Percentiles rank a stretch among this genome's conserved stretches.
phyloP scores from a whole-genome alignment of 2,888 invertebrate genomes.

The Aphodius sticticus region DNA sequence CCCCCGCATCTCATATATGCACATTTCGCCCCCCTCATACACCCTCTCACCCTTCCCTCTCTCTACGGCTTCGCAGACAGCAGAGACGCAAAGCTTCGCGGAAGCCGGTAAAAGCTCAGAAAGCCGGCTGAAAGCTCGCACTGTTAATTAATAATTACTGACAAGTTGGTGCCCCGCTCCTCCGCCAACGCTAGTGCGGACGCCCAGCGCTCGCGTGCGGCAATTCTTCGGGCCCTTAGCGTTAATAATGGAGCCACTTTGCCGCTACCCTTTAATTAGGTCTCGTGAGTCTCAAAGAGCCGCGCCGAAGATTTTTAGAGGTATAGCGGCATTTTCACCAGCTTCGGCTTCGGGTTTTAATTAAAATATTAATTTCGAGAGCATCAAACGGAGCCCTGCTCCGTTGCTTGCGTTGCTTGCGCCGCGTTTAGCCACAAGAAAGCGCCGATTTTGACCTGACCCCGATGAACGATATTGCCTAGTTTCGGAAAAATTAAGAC shows the following conservation, averaged over 20 bases:
- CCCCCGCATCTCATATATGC: conserved; percentile 54
- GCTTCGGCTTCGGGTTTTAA: neutral
- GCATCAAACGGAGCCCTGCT: neutral
- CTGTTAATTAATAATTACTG: conserved; percentile 65
- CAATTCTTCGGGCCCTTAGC: conserved; percentile 12
- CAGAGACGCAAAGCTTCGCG: conserved; percentile 56
- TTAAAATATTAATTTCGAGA: conserved; percentile 25
- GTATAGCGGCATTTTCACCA: conserved; percentile 16
- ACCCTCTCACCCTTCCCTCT: neutral
- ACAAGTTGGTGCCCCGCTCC: conserved; percentile 61
- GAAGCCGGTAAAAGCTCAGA: conserved; percentile 63
- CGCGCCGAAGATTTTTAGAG: conserved; percentile 17
- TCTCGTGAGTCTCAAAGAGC: neutral
- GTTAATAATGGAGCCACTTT: conserved; percentile 4
- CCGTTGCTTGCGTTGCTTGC: neutral
- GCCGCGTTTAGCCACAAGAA: neutral
- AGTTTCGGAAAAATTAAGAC: too few species aligned
- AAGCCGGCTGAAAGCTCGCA: conserved; percentile 62
- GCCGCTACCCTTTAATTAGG: neutral
- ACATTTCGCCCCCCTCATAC: conserved; percentile 54
- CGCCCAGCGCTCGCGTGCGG: conserved; percentile 6
- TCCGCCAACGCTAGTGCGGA: conserved; percentile 4
- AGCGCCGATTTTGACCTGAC: neutral
- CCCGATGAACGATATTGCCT: too few species aligned
- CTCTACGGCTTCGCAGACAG: conserved; percentile 5